Evolutionary conservation across 2,797 vertebrate species (phyloP), one percentile per base, ranked within the genome.

Genomic region (Tamandua tetradactyla): DNA sequence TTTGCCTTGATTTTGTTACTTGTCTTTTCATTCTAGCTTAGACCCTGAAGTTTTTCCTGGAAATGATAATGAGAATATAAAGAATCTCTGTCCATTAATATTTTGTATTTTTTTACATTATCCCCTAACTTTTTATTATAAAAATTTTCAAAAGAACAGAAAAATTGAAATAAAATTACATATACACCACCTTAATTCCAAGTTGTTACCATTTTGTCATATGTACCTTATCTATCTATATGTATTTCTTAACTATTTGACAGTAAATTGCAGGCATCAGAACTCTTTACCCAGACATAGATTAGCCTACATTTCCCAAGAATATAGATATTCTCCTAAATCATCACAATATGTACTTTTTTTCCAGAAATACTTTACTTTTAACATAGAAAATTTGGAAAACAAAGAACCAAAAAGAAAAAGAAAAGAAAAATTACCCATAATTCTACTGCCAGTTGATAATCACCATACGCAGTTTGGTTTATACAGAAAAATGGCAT

Each of bases 91-190:
- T n/a, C 40, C 47, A 71, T 49, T 94, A 57, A 71, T 68, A 75
- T 82, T 90, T 85, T 82, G 17, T 35, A 57, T 82, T 94, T 78
- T 40, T 52, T 30, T 37, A 18, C 47, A 75, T 68, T 74, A 61
- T 55, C 25, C 14, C 66, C 23, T 23, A 88, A 18, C 18, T 47
- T 89, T 93, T 91, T 84, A 87, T 83, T 80, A 66, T 44, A 71
- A 71, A 88, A 82, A 64, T 3, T 44, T 89, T 95, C 18, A 55
- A 94, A 72, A 76, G n/a, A 49, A 72, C 18, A 71, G 23, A 49
- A 87, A 90, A 84, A 62, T 71, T 49, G 20, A 78, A 94, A 81
- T 91, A 91, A 71, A 87, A 80, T 90, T 80, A 71, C 32, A 92
- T 69, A 83, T n/a, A 35, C 8, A 47, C 40, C 14, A 89, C 25